Evolutionary conservation across 1,140 invertebrate species (phyloP).

Genomic region (Venustaconcha ellipsiformis): DNA sequence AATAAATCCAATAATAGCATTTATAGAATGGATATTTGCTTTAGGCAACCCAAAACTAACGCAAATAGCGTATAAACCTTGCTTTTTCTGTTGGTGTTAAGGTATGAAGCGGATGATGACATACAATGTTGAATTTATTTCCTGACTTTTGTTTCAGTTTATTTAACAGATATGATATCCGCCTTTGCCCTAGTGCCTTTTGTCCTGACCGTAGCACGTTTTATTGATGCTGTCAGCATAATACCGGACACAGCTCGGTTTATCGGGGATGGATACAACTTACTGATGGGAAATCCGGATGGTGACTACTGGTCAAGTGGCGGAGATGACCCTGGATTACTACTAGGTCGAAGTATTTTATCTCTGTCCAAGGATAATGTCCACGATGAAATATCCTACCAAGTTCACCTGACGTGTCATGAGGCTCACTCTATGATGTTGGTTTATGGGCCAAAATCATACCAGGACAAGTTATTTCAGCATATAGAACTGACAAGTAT

Average conservation of each 20-base stretch:
- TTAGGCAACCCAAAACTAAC: too few species aligned
- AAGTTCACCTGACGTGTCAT: constrained; percentile 36
- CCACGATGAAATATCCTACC: constrained; percentile 23
- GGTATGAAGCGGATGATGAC: too few species aligned
- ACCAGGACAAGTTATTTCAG: constrained; percentile 39
- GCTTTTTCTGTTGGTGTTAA: too few species aligned
- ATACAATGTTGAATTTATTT: too few species aligned
- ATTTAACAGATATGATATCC: too few species aligned
- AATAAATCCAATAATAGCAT: too few species aligned
- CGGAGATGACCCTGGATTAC: constrained; percentile 44
- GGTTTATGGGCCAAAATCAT: constrained; percentile 40
- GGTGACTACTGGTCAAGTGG: constrained; percentile 30
- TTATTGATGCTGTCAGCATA: not conserved
- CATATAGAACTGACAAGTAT: constrained; percentile 33
- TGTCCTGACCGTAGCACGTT: too few species aligned
- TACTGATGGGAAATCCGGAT: constrained; percentile 42
- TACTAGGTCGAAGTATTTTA: constrained; percentile 40
- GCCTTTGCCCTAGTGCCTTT: too few species aligned
- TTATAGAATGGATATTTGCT: too few species aligned
- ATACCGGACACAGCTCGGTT: constrained; percentile 23
- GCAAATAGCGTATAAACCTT: too few species aligned
- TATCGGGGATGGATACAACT: constrained; percentile 44
- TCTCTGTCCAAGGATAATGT: constrained; percentile 12
- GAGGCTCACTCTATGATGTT: constrained; percentile 13
- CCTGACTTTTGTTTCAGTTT: too few species aligned